Percentiles rank a stretch among this genome's conserved stretches.
Evolutionary conservation across 2,797 vertebrate species (phyloP).

Genomic region (Bufotes viridis): DNA sequence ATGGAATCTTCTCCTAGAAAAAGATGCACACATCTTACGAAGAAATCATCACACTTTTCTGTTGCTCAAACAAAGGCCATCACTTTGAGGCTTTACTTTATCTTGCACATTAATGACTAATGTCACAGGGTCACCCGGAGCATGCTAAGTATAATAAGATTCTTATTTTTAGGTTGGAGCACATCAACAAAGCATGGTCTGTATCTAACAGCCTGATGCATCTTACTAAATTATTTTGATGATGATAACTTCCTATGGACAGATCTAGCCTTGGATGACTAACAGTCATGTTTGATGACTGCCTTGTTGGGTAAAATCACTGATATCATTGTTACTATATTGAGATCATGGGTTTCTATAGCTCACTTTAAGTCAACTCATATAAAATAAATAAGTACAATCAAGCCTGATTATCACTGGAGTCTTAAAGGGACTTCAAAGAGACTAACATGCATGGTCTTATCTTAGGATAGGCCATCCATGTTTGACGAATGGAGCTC

Average conservation of each 20-base stretch:
- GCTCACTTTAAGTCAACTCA: not conserved
- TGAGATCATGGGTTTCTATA: constrained; percentile 2
- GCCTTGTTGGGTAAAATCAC: not conserved
- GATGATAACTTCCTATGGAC: not conserved
- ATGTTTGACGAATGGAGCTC: not conserved
- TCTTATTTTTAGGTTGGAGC: not conserved
- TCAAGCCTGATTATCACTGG: not conserved
- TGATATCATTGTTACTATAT: not conserved
- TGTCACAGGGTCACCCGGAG: constrained; percentile 16
- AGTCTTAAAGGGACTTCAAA: not conserved
- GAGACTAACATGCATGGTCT: not conserved
- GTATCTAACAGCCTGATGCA: not conserved
- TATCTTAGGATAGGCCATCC: not conserved
- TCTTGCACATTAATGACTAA: constrained; percentile 13
- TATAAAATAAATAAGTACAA: not conserved
- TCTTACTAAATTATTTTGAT: not conserved
- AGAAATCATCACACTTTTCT: not conserved
- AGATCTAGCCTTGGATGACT: not conserved
- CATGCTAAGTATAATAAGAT: constrained; percentile 21
- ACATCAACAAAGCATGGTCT: not conserved
- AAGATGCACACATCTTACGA: not conserved
- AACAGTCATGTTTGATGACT: not conserved
- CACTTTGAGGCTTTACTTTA: constrained; percentile 4
- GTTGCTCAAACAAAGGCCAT: not conserved
- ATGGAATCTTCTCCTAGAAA: not conserved